Base-by-base conservation (phyloP, 2,888 invertebrate species). In the Zaprionus lineosus region DNA sequence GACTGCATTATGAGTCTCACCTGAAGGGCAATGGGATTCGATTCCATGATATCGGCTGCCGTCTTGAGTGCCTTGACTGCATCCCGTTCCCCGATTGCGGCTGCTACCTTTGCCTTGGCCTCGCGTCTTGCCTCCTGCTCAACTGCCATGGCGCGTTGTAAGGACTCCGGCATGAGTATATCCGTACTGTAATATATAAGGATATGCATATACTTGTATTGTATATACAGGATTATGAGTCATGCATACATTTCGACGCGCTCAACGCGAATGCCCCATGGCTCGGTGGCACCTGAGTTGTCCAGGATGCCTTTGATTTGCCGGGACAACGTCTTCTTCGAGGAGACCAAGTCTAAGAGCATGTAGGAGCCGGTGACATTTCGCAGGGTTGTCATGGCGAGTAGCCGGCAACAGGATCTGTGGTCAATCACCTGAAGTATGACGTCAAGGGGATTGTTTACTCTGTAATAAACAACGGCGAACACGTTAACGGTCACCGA, bases 401-500 rank as follows among this genome's bases (percentile, higher is more conserved):
- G 90, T 9, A 95, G 91, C 57, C 94, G 91, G 0, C 95, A 95
- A 1, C 95, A 95, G 74, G 94, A 94, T 79, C 63, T 55, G 2
- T 73, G 77, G 51, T 88, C 65, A 0, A 92, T 92, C 5, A 95
- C 94, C 88, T 91, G 93, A 39, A 94, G 92, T 2, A 94, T 92
- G 0, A 94, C 94, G 83, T 93, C 94, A 11, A 95, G 88, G 0
- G 95, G 95, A 82, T 94, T 93, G 69, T 93, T 93, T 53, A 95
- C 93, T 61, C 94, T 92, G 84, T 95, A 95, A 88, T 95, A 95
- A 12, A 95, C 94, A 0, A 95, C 95, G 0, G 97, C 97, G 84
- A 97, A 97, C 0, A 98, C 97, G 15, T 94, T 95, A 3, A 98
- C 96, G 0, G 97, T 97, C 24, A 97, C 97, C 0, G 96, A 95